Percentiles rank a stretch among this genome's conserved stretches.
Conservation (phyloP, 2,888 invertebrate genomes). For the Megaustenia siamemsis region DNA sequence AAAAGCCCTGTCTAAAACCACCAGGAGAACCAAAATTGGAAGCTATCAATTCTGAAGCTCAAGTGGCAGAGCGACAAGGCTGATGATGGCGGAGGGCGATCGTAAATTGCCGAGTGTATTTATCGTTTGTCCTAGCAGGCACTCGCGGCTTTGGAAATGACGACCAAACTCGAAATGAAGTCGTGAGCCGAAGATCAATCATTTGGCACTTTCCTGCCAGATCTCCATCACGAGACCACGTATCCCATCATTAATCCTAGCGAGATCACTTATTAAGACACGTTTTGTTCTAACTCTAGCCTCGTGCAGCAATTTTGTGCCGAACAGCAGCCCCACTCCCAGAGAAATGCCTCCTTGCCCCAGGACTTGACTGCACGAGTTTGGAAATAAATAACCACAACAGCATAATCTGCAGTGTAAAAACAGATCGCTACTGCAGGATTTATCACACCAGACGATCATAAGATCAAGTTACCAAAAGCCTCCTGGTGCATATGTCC, state of each 20-base stretch:
- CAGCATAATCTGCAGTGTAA: constrained; percentile 58
- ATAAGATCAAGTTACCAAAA: constrained; percentile 32
- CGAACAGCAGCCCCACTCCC: constrained; percentile 1
- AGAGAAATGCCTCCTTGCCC: neutral
- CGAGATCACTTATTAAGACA: constrained; percentile 62
- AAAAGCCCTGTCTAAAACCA: constrained; percentile 31
- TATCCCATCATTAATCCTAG: constrained; percentile 63
- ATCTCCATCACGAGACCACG: constrained; percentile 60
- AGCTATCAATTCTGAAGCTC: constrained; percentile 45
- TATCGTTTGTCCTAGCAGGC: constrained; percentile 49
- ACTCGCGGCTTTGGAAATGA: constrained; percentile 51
- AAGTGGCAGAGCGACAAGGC: constrained; percentile 42
- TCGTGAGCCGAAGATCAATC: constrained; percentile 60
- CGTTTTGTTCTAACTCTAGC: constrained; percentile 59
- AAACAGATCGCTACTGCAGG: constrained; percentile 17
- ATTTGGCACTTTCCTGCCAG: constrained; percentile 57
- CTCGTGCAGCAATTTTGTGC: constrained; percentile 56
- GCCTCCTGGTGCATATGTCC: constrained; percentile 18
- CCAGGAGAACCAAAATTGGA: constrained; percentile 42
- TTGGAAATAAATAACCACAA: constrained; percentile 59
- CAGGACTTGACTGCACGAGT: constrained; percentile 21
- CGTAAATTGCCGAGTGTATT: constrained; percentile 48
- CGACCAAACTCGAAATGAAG: constrained; percentile 61
- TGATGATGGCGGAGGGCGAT: constrained; percentile 42
- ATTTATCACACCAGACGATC: constrained; percentile 39